Base-by-base conservation (phyloP, 2,797 vertebrate genomes). In the Microhierax caerulescens region DNA sequence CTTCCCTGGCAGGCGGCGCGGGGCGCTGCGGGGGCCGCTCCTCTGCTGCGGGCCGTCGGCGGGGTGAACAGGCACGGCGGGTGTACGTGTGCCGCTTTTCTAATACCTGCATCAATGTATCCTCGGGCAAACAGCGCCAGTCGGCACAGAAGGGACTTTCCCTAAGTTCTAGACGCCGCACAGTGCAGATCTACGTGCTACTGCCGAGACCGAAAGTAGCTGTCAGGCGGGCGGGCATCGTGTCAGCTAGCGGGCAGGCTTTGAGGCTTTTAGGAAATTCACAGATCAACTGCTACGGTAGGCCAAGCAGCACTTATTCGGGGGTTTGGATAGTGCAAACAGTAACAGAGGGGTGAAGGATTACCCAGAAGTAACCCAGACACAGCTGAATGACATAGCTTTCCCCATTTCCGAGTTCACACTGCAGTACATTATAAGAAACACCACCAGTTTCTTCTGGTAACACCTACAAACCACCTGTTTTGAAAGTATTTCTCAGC, bases 311-410 rank as follows among this genome's bases (percentile, higher is more conserved):
- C 36, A 1, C 12, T 23, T 9, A 7, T 1, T n/a, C 24, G 8
- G 25, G 9, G 16, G 8, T 34, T n/a, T 2, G 2, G 59, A 6
- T 10, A 56, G 24, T 0, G 30, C 10, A 32, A 60, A 47, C 37
- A 16, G 39, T 41, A 5, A 16, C 7, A 0, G 60, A 37, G 37
- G 37, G 37, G 37, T 11, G 37, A 37, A 37, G 37, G 11, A 37
- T 37, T 37, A 37, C 37, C 37, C 37, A 37, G 37, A 37, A 37
- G 37, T 41, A 68, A 19, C 27, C 15, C 21, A 34, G 25, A 30
- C 7, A 2, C 0, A 5, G 13, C 1, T 15, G 9, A 57, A 36
- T 16, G 21, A 36, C 13, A 19, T 0, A 8, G n/a, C 15, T 68
- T 59, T 41, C 37, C 16, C 37, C 18, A 9, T 22, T 48, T 69